Evolutionary conservation across 2,888 invertebrate species (phyloP).

Genomic region (Diaperis boleti): DNA sequence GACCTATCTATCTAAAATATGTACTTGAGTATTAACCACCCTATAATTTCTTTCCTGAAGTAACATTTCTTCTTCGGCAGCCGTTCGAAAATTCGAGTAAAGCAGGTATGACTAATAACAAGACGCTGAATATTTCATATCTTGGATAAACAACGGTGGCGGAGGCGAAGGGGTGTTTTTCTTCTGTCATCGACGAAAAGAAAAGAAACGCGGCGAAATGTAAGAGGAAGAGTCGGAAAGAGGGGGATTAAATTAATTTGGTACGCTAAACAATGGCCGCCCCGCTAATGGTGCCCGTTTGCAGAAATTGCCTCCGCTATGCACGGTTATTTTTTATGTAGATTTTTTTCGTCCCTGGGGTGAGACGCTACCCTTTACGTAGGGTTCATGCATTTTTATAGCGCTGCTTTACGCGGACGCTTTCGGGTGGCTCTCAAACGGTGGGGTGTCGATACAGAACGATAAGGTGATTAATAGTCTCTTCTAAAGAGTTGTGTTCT

Average conservation of each 20-base stretch:
- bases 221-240: conserved; percentile 30
- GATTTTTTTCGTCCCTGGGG: conserved; percentile 60
- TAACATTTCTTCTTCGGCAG: too few relatives aligned
- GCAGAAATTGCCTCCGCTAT: conserved; percentile 66
- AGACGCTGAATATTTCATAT: conserved; percentile 52
- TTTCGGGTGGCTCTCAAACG: conserved; percentile 37
- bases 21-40: too few relatives aligned
- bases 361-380: conserved; percentile 59
- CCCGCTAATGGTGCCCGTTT: conserved; percentile 67
- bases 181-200: conserved; percentile 35
- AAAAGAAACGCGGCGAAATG: conserved; percentile 8
- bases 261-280: conserved; percentile 68
- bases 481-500: too few relatives aligned
- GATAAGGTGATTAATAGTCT: too few relatives aligned
- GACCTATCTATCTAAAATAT: too few relatives aligned
- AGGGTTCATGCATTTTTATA: conserved; percentile 59
- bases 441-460: too few relatives aligned
- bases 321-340: conserved; percentile 66
- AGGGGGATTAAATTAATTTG: conserved; percentile 68
- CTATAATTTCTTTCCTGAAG: too few relatives aligned
- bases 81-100: too few relatives aligned
- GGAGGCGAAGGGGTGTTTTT: conserved; percentile 47
- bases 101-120: conserved; percentile 15
- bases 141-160: conserved; percentile 50
- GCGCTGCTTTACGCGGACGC: conserved; percentile 45